Conservation (phyloP, 1,140 invertebrate genomes). For the Pectinophora gossypiella region DNA sequence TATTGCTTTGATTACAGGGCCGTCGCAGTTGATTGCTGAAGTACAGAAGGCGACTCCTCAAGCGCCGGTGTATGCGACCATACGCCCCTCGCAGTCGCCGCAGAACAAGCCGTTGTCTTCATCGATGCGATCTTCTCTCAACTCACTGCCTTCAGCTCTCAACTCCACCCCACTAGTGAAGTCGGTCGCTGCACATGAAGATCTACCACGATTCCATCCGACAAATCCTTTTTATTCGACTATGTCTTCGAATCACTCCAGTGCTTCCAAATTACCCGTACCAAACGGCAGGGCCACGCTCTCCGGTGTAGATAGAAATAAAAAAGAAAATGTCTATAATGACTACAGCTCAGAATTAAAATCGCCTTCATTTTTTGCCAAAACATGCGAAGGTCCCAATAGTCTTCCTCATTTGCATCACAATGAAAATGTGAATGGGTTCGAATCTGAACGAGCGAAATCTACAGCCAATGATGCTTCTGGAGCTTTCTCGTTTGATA, state of each 20-base stretch:
- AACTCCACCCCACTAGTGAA: conserved; percentile 49
- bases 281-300: conserved; percentile 50
- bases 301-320: conserved; percentile 54
- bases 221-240: conserved; percentile 70
- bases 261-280: conserved; percentile 62
- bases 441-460: conserved; percentile 21
- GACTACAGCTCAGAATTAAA: conserved; percentile 25
- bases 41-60: conserved; percentile 55
- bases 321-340: conserved; percentile 18
- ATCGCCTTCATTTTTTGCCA: conserved; percentile 42
- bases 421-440: conserved; percentile 32
- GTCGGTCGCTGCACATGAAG: conserved; percentile 37
- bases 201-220: conserved; percentile 53
- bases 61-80: conserved; percentile 58
- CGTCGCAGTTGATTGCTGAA: conserved; percentile 62
- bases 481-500: conserved; percentile 21
- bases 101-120: conserved; percentile 35
- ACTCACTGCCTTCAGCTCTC: conserved; percentile 40
- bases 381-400: conserved; percentile 31
- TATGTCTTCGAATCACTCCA: conserved; percentile 56
- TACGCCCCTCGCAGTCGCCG: conserved; percentile 41
- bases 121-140: conserved; percentile 42
- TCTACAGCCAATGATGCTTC: conserved; percentile 28
- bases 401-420: conserved; percentile 31
- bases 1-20: conserved; percentile 58